phyloP scores from a whole-genome alignment of 2,113 vertebrate species.

The Bothrops jararaca region DNA sequence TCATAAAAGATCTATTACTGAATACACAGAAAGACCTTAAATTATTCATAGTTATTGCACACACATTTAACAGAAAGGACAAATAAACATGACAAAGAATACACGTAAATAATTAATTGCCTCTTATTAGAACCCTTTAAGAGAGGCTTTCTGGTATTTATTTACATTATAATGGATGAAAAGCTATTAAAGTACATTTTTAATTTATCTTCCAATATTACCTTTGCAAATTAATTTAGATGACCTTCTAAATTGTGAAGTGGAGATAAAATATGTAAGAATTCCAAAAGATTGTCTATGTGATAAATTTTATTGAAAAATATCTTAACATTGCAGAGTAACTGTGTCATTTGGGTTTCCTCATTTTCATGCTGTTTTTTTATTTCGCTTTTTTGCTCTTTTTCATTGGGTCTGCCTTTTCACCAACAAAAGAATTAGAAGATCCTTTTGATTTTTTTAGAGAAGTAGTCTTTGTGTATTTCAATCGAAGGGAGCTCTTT shows the following conservation, averaged over 20 bases:
- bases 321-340: background rate
- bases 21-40: background rate
- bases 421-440: slow-evolving; percentile 75
- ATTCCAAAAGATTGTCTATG: background rate
- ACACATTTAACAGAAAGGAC: background rate
- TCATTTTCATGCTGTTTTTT: slow-evolving; percentile 35
- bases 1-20: background rate
- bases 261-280: background rate
- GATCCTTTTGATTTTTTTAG: slow-evolving; percentile 32
- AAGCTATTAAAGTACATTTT: background rate
- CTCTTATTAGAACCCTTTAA: background rate
- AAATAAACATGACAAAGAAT: background rate
- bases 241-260: background rate
- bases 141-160: background rate
- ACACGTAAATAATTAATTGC: background rate
- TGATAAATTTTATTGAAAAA: slow-evolving; percentile 28
- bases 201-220: background rate
- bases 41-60: background rate
- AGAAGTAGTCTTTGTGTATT: slow-evolving; percentile 25
- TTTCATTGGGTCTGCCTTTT: slow-evolving; percentile 65
- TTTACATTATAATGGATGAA: background rate
- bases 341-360: slow-evolving; percentile 41
- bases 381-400: slow-evolving; percentile 66
- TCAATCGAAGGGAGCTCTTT: slow-evolving; percentile 39
- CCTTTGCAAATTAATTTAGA: background rate